Base-by-base conservation (phyloP, 2,888 invertebrate genomes). In the Agrochola circellaris region DNA sequence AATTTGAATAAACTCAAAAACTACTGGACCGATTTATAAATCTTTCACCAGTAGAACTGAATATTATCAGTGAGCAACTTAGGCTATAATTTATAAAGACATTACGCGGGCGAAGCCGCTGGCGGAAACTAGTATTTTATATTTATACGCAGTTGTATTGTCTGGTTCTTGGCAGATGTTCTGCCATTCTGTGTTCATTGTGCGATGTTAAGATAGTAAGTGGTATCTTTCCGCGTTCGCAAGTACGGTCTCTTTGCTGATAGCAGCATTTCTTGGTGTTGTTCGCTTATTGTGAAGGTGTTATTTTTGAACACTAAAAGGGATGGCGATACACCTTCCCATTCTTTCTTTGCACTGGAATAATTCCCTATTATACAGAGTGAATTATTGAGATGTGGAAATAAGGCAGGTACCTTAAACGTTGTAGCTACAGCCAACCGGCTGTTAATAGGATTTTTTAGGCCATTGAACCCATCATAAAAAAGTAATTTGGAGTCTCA, bases 91-190 rank as follows among this genome's bases (percentile, higher is more conserved):
- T 38, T 38, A 7, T 7, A 38, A 38, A 38, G 7, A 38, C 7
- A 38, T 38, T 7, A 38, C 7, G 38, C 38, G 38, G 38, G 38
- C 6, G 38, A 38, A 4, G 38, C 38, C 38, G 38, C 38, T 38
- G 38, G 38, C 6, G 38, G 38, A 0, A 38, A 5, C 38, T 38
- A 5, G 38, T 38, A 38, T 38, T 30, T 56, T 17, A 56, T 71
- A 17, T 30, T 42, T 73, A 26, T 26, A 42, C 20, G 1, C 13
- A 13, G 20, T 45, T 26, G 20, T 58, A n/a, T 23, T 30, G 26
- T 74, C 42, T 20, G 48, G 74, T 42, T 75, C n/a, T 45, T 74
- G 77, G 58, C 77, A 76, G 34, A 76, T 38, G 34, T 48, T 48
- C 48, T 11, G 11, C 7, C 8, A 23, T 60, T 76, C 8, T 26